Evolutionary conservation across 2,888 invertebrate species (phyloP).

Genomic region (Hyposoter dolosus): DNA sequence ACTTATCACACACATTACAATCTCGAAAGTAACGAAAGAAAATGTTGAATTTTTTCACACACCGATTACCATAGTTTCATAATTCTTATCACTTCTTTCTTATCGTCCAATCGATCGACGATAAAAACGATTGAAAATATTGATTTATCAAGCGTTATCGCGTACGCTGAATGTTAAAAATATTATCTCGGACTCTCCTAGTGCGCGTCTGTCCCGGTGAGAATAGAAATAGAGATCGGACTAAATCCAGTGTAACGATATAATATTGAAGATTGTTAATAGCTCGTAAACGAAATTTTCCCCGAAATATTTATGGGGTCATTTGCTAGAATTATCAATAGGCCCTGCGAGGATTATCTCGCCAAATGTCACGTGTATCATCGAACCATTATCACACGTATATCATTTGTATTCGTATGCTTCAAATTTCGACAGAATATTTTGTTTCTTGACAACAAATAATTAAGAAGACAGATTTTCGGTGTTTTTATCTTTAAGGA

Average conservation of each 20-base stretch:
- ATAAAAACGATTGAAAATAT: slow-evolving; percentile 54
- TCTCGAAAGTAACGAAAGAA: background rate
- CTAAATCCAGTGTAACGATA: slow-evolving; percentile 39
- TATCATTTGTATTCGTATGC: slow-evolving; percentile 42
- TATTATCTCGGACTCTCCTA: slow-evolving; percentile 47
- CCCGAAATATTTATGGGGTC: slow-evolving; percentile 34
- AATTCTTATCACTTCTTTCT: slow-evolving; percentile 25
- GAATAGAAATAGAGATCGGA: slow-evolving; percentile 20
- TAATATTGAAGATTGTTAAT: slow-evolving; percentile 44
- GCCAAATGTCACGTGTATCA: slow-evolving; percentile 17
- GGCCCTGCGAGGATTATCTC: slow-evolving; percentile 54
- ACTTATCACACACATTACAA: slow-evolving; percentile 12
- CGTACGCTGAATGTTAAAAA: slow-evolving; percentile 57
- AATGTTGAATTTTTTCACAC: background rate
- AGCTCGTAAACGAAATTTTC: slow-evolving; percentile 29
- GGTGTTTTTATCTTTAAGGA: slow-evolving; percentile 35
- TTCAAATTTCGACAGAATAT: slow-evolving; percentile 42
- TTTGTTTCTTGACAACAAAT: slow-evolving; percentile 61
- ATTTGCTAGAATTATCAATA: slow-evolving; percentile 48
- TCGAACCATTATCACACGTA: slow-evolving; percentile 13
- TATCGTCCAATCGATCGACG: slow-evolving; percentile 34
- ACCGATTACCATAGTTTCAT: slow-evolving; percentile 21
- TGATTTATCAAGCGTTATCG: slow-evolving; percentile 37
- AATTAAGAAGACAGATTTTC: slow-evolving; percentile 48
- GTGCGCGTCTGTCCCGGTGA: slow-evolving; percentile 36